Percentiles rank a stretch among this genome's conserved stretches.
Conservation (phyloP, 2,888 invertebrate species). For the Calameuta pallipes region DNA sequence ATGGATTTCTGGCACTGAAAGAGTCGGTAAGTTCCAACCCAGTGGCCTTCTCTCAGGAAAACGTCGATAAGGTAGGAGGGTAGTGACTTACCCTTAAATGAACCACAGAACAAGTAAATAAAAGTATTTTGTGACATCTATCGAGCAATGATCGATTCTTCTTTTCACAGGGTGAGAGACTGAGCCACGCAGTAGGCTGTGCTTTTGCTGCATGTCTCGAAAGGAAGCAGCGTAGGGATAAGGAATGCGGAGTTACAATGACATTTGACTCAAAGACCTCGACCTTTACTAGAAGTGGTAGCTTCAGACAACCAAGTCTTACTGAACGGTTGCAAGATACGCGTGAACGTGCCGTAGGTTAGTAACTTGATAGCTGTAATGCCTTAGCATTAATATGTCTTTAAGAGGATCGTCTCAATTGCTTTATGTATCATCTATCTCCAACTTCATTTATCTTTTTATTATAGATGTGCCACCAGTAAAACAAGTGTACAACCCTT, state of each 20-base stretch:
- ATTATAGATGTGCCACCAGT: slow-evolving; percentile 66
- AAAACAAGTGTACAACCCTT: slow-evolving; percentile 83
- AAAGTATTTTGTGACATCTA: not conserved
- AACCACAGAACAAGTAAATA: not conserved
- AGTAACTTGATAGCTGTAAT: slow-evolving; percentile 34
- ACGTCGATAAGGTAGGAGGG: slow-evolving; percentile 15
- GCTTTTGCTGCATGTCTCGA: slow-evolving; percentile 99
- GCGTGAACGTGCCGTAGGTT: slow-evolving; percentile 72
- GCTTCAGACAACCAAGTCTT: slow-evolving; percentile 86
- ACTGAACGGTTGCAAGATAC: slow-evolving; percentile 76
- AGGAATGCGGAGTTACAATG: slow-evolving; percentile 95
- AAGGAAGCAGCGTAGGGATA: slow-evolving; percentile 96
- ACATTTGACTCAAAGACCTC: slow-evolving; percentile 90
- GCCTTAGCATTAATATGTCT: not conserved
- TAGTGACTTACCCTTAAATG: not conserved
- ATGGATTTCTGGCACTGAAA: slow-evolving; percentile 95
- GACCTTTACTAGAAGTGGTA: slow-evolving; percentile 92
- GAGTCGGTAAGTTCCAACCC: slow-evolving; percentile 76
- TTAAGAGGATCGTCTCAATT: not conserved
- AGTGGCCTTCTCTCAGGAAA: not conserved
- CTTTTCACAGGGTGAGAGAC: slow-evolving; percentile 83
- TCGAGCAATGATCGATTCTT: not conserved
- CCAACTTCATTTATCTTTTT: not conserved
- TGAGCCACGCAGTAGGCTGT: slow-evolving; percentile 99
- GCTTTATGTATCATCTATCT: not conserved